phyloP scores from a whole-genome alignment of 92 coral and sea anemone species.

The Phenganax subtilis region DNA sequence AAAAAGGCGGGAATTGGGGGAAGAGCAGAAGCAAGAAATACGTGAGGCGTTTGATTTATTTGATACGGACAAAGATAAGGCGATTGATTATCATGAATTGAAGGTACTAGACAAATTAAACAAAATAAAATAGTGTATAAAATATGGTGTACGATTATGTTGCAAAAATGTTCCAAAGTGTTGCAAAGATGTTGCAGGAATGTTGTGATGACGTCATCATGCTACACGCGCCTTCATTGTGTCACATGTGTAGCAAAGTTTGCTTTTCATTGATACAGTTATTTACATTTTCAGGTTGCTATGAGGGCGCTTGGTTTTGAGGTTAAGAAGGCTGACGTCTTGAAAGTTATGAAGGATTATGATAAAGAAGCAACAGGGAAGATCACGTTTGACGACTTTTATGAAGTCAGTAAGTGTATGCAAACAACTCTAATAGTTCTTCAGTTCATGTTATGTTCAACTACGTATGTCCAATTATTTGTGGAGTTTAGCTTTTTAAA shows the following conservation, averaged over 20 bases:
- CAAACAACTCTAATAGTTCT: neutral
- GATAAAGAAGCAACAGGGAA: constrained; percentile 97
- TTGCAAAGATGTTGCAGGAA: too few species aligned
- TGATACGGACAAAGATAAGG: constrained; percentile 93
- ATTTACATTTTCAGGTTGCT: constrained; percentile 59
- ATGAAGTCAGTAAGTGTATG: constrained; percentile 98
- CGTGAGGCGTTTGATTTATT: constrained; percentile 94
- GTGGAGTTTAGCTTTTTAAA: neutral
- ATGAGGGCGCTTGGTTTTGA: constrained; percentile 99
- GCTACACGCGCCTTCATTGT: neutral
- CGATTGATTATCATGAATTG: constrained; percentile 92
- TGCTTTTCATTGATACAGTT: neutral
- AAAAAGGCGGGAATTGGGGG: constrained; percentile 91
- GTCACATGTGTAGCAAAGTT: neutral
- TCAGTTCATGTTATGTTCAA: neutral
- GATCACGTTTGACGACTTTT: constrained; percentile 94
- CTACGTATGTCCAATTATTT: neutral
- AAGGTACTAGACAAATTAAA: constrained; percentile 52
- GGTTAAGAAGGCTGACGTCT: constrained; percentile 94
- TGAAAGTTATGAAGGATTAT: constrained; percentile 94
- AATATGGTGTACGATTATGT: neutral
- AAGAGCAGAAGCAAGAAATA: constrained; percentile 97
- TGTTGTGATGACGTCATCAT: too few species aligned
- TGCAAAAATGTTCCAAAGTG: too few species aligned
- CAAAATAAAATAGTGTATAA: neutral